Percentiles rank a stretch among this genome's conserved stretches.
Conservation (phyloP, 2,797 vertebrate genomes). For the Hemitrygon akajei region DNA sequence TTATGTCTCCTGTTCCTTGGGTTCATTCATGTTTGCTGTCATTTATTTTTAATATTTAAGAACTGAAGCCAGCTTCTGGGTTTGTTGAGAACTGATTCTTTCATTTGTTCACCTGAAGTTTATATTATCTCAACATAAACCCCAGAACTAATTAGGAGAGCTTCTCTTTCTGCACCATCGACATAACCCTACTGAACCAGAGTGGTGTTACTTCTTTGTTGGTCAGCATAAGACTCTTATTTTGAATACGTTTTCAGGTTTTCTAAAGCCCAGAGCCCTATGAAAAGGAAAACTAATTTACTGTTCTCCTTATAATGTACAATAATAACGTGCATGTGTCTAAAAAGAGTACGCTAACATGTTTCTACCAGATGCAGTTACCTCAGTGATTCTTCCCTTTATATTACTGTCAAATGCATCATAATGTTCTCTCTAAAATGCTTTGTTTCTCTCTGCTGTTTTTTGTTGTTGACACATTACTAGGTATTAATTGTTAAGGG, state of each 20-base stretch:
- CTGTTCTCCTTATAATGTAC: neutral
- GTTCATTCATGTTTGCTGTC: neutral
- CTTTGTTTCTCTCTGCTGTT: neutral
- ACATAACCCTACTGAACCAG: neutral
- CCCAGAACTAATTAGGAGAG: neutral
- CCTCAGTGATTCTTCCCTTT: neutral
- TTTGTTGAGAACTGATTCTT: neutral
- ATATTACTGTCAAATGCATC: neutral
- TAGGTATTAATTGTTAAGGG: slow-evolving; percentile 17
- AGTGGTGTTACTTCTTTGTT: neutral
- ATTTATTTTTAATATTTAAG: neutral
- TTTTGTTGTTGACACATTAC: neutral
- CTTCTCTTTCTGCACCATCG: neutral
- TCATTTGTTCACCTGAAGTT: neutral
- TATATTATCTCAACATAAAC: neutral
- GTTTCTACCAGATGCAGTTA: no score
- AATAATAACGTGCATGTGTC: neutral
- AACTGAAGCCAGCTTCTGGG: neutral
- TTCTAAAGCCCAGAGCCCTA: neutral
- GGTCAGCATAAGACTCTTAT: neutral
- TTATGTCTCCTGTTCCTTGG: neutral
- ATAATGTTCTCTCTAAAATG: neutral
- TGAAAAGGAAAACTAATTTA: neutral
- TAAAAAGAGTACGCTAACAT: neutral
- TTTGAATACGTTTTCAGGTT: neutral